Conservation (phyloP, 2,797 vertebrate species). For the Lates japonicus region DNA sequence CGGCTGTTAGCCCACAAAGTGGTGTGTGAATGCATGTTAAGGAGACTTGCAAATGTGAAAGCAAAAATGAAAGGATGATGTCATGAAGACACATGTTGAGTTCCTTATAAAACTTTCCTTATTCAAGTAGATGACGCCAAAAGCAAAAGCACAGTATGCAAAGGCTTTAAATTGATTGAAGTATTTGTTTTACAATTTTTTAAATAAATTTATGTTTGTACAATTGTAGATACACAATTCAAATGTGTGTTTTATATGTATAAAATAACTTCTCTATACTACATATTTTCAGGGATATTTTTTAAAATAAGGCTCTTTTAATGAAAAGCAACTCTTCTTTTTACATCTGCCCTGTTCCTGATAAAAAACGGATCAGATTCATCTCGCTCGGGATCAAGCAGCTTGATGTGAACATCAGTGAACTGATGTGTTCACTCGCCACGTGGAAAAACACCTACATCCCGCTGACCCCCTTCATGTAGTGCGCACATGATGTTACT, state of each 20-base stretch:
- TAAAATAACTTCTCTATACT: neutral
- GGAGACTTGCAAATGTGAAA: slow-evolving; percentile 36
- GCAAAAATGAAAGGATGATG: slow-evolving; percentile 30
- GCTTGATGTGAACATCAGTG: slow-evolving; percentile 22
- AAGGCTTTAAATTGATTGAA: neutral
- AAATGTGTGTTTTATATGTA: neutral
- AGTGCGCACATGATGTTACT: slow-evolving; percentile 74
- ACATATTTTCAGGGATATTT: neutral
- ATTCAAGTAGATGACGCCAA: neutral
- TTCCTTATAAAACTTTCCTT: slow-evolving; percentile 10
- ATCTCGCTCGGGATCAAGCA: slow-evolving; percentile 18
- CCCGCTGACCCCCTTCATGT: slow-evolving; percentile 61
- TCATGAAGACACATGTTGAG: slow-evolving; percentile 29
- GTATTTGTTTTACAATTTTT: neutral
- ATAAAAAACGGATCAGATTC: slow-evolving; percentile 6
- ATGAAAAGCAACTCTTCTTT: neutral
- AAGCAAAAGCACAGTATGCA: neutral
- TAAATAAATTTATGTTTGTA: neutral
- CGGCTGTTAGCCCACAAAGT: slow-evolving; percentile 33
- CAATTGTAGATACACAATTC: neutral
- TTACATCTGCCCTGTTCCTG: neutral
- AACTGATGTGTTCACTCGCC: slow-evolving; percentile 45
- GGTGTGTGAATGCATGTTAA: slow-evolving; percentile 31
- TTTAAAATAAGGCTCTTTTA: neutral
- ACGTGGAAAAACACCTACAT: slow-evolving; percentile 71